A percentile compares a stretch with the other conserved stretches of the same genome.
These are phyloP conservation scores for Chionis minor DNA, from an alignment of 2,113 vertebrate genomes.

Conservation along the genomic window DNA sequence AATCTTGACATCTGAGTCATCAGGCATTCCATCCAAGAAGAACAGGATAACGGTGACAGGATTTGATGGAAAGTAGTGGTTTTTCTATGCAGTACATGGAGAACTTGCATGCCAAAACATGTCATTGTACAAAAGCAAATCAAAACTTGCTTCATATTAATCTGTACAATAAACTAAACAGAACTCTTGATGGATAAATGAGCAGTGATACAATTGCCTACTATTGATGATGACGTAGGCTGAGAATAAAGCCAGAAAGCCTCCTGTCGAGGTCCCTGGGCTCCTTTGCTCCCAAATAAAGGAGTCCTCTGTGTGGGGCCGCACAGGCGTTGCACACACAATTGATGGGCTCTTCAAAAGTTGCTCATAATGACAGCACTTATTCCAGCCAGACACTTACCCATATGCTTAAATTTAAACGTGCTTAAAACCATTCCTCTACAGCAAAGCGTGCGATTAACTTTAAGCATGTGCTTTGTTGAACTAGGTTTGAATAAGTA, in stretches of 20 bases:
- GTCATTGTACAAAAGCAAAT: background rate
- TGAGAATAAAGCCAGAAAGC: background rate
- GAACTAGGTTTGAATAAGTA: background rate
- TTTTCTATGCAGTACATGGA: background rate
- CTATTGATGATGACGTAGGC: background rate
- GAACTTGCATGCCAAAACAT: background rate
- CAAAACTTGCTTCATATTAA: background rate
- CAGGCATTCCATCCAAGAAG: background rate
- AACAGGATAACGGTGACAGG: background rate
- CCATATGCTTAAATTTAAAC: background rate
- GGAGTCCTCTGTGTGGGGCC: background rate
- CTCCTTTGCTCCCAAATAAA: background rate
- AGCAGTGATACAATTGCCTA: background rate
- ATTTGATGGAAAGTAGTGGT: background rate
- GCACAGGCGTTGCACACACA: background rate
- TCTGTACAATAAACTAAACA: background rate
- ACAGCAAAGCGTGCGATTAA: background rate
- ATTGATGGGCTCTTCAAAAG: background rate
- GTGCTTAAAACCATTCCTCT: background rate
- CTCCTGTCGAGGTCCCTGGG: background rate
- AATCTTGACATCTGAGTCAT: conserved; percentile 15
- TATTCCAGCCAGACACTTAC: background rate
- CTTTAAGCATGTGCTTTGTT: background rate
- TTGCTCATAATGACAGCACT: background rate
- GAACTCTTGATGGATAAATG: background rate